Base-by-base conservation (phyloP, 1,140 invertebrate species). In the Heliothis subflexa region DNA sequence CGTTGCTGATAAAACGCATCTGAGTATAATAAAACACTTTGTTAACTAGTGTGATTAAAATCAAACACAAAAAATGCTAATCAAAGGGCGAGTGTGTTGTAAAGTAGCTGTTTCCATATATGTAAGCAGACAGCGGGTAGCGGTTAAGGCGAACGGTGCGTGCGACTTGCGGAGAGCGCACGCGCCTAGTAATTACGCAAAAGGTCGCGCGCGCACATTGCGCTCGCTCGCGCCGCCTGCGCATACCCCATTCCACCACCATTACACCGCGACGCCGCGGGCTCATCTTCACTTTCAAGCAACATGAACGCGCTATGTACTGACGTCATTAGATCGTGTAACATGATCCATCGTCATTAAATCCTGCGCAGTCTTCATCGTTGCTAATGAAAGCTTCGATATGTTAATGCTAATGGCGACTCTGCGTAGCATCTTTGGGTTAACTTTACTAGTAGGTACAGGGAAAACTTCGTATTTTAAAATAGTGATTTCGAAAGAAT, bases 201-300 rank as follows among this genome's bases (percentile, higher is more conserved):
- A 92, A 93, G 92, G 92, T 93, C 92, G 90, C 89, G 83, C 81
- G 88, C 86, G 85, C 92, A 93, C 92, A 93, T 93, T 93, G 92
- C 90, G 89, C 86, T 68, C 75, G 50, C 61, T 90, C 92, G 89
- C 90, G 89, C 86, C 68, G 73, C 79, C 68, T 61, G 71, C 78
- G 64, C 74, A 28, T 12, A 33, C 61, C 47, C 79, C 66, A 40
- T 40, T 55, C 76, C 62, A 76, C 52, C 71, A 62, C 21, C 33
- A 72, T 66, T 77, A 50, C 68, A 21, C 52, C 47, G 61, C 33
- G 13, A 45, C 54, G 62, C 79, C 79, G 57, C 50, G 28, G 66
- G 79, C 72, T 50, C 55, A 54, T 71, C 47, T 57, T 71, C 79
- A 71, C 47, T 75, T 75, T 64, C 59, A 75, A 75, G 10, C 45